A percentile compares a stretch with the other conserved stretches of the same genome.
These are phyloP conservation scores for Melitaea cinxia DNA, from an alignment of 1,140 invertebrate species.

Conservation along the genomic window DNA sequence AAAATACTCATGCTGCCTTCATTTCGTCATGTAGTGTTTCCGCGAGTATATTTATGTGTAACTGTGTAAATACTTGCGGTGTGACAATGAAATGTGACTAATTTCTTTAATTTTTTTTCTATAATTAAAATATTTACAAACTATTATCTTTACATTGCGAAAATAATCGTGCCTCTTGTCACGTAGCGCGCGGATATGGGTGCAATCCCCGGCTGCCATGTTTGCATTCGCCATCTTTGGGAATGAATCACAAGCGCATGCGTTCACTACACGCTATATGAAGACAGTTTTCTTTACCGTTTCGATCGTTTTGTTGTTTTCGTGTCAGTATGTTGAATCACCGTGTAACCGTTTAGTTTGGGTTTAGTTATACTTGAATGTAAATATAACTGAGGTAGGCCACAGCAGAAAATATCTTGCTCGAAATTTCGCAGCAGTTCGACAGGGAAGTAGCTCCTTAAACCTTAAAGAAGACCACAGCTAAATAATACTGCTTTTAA, in stretches of 20 bases:
- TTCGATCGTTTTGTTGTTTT: slow-evolving; percentile 9
- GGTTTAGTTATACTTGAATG: too few relatives aligned
- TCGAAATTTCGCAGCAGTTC: too few relatives aligned
- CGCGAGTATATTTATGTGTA: too few relatives aligned
- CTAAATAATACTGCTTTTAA: too few relatives aligned
- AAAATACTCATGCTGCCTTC: too few relatives aligned
- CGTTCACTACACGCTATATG: background rate
- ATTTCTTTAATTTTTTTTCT: background rate
- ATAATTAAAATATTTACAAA: background rate
- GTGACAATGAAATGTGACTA: background rate
- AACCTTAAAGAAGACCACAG: too few relatives aligned
- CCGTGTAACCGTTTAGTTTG: background rate
- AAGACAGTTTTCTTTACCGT: slow-evolving; percentile 12
- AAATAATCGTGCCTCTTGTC: slow-evolving; percentile 36
- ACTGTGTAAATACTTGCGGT: background rate
- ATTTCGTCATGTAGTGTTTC: too few relatives aligned
- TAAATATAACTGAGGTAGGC: too few relatives aligned
- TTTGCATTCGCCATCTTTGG: slow-evolving; percentile 41
- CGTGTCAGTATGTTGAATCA: slow-evolving; percentile 10
- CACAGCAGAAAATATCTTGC: too few relatives aligned
- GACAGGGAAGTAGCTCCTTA: too few relatives aligned
- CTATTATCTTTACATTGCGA: slow-evolving; percentile 13
- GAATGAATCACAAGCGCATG: slow-evolving; percentile 37
- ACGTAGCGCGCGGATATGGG: slow-evolving; percentile 43
- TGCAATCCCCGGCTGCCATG: slow-evolving; percentile 44